These are phyloP conservation scores for Muscicapa striata DNA, from an alignment of 2,797 vertebrate species.

Conservation along the genomic window DNA sequence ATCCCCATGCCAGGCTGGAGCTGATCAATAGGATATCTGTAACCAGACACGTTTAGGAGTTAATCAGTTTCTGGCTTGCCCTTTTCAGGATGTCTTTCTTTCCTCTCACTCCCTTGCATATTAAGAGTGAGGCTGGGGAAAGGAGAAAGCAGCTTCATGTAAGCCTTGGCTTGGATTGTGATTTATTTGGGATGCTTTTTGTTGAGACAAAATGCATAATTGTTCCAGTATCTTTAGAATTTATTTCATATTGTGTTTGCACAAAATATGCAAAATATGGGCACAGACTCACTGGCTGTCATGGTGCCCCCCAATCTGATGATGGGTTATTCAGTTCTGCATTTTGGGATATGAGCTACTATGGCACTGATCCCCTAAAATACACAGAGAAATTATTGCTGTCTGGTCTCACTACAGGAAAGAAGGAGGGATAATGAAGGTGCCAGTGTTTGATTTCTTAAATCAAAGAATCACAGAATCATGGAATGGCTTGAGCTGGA, in stretches of 20 bases:
- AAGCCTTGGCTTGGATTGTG: not conserved
- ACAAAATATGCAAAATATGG: not conserved
- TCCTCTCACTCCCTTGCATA: not conserved
- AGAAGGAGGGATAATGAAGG: not conserved
- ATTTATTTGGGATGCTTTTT: not conserved
- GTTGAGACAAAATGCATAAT: not conserved
- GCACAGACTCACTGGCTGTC: not conserved
- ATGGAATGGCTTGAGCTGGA: not conserved
- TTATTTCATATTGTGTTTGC: not conserved
- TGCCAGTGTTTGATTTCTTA: not conserved
- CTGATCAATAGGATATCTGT: constrained; percentile 60
- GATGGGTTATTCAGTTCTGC: not conserved
- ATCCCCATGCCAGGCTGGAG: not conserved
- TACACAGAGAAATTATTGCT: not conserved
- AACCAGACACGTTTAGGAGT: constrained; percentile 22
- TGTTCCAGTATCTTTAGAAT: not conserved
- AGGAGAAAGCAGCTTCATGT: not conserved
- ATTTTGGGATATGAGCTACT: not conserved
- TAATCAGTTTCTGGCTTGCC: not conserved
- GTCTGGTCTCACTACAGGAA: not conserved
- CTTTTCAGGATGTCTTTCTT: not conserved
- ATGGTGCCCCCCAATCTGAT: not conserved
- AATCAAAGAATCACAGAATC: not conserved
- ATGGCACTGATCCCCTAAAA: not conserved
- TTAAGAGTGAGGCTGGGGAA: not conserved